phyloP scores from a whole-genome alignment of 2,797 vertebrate species.

The Benthosema pterotum region DNA sequence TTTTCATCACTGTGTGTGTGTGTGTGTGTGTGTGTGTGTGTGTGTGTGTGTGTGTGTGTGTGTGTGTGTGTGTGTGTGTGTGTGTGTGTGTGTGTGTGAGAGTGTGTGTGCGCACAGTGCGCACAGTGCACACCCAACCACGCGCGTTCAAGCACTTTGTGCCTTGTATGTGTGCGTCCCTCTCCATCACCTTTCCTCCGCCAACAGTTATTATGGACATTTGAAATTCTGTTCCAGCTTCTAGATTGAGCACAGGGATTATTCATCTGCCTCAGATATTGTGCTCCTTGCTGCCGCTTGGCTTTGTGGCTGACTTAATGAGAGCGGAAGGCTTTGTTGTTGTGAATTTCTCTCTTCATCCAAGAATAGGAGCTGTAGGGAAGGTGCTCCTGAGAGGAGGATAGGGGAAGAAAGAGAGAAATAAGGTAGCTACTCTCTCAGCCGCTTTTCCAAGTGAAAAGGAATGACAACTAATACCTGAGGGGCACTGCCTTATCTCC shows the following conservation, averaged over 20 bases:
- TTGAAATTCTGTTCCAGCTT: slow-evolving; percentile 80
- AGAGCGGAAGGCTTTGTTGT: slow-evolving; percentile 85
- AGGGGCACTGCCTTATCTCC: slow-evolving; percentile 89
- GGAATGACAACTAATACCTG: slow-evolving; percentile 92
- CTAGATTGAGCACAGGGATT: slow-evolving; percentile 78
- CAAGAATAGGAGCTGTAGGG: slow-evolving; percentile 62
- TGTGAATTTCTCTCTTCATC: slow-evolving; percentile 86
- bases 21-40: slow-evolving; percentile 7
- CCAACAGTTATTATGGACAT: slow-evolving; percentile 78
- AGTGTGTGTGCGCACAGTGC: neutral
- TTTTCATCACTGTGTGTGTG: neutral
- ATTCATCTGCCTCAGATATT: slow-evolving; percentile 79
- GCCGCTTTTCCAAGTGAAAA: slow-evolving; percentile 76
- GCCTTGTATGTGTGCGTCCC: slow-evolving; percentile 43
- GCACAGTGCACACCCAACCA: too few relatives aligned
- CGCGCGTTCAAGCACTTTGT: too few relatives aligned
- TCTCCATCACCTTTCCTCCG: slow-evolving; percentile 77
- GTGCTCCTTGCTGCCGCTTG: slow-evolving; percentile 74
- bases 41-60: slow-evolving; percentile 5
- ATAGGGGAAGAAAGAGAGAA: slow-evolving; percentile 25
- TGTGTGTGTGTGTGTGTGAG: neutral
- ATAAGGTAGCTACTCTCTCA: slow-evolving; percentile 70
- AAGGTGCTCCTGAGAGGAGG: slow-evolving; percentile 80
- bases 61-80: neutral
- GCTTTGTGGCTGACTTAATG: slow-evolving; percentile 82